A percentile compares a stretch with the other conserved stretches of the same genome.
These are phyloP conservation scores for Drosophila nigrodunni DNA, from an alignment of 1,140 invertebrate genomes.

Conservation along the genomic window DNA sequence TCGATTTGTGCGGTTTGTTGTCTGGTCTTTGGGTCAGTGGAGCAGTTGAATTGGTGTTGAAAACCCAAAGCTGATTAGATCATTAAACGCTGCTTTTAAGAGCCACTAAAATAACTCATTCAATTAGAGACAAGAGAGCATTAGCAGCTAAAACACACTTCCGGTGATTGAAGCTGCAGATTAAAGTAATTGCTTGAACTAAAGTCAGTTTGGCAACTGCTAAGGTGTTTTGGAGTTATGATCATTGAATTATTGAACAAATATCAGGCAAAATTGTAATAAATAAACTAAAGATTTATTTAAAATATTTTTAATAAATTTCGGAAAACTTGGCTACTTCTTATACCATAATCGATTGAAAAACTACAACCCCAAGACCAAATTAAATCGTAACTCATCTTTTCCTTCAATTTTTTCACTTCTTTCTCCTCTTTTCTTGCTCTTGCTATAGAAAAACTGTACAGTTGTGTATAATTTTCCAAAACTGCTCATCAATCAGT, in stretches of 20 bases:
- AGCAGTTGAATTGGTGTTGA: conserved; percentile 26
- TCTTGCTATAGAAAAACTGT: background rate
- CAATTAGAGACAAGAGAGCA: background rate
- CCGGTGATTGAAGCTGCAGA: conserved; percentile 16
- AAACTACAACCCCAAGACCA: too few species aligned
- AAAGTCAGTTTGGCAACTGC: background rate
- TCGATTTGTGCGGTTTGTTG: conserved; percentile 12
- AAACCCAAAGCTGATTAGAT: conserved; percentile 40
- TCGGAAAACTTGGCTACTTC: background rate
- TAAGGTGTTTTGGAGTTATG: background rate
- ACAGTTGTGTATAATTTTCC: conserved; percentile 18
- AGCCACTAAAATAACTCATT: conserved; percentile 20
- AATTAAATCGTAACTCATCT: too few species aligned
- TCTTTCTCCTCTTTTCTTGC: too few species aligned
- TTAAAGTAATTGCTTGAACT: conserved; percentile 8
- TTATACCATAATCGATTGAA: too few species aligned
- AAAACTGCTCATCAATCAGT: conserved; percentile 12
- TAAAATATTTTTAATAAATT: too few species aligned
- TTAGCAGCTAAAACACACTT: conserved; percentile 18
- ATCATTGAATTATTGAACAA: too few species aligned
- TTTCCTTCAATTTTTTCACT: too few species aligned
- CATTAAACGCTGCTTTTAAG: conserved; percentile 41
- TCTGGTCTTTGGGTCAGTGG: conserved; percentile 62
- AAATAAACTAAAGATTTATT: too few species aligned
- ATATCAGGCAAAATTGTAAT: too few species aligned